These are phyloP conservation scores for Bilobella aurantiaca DNA, from an alignment of 1,140 invertebrate species.

Conservation along the genomic window DNA sequence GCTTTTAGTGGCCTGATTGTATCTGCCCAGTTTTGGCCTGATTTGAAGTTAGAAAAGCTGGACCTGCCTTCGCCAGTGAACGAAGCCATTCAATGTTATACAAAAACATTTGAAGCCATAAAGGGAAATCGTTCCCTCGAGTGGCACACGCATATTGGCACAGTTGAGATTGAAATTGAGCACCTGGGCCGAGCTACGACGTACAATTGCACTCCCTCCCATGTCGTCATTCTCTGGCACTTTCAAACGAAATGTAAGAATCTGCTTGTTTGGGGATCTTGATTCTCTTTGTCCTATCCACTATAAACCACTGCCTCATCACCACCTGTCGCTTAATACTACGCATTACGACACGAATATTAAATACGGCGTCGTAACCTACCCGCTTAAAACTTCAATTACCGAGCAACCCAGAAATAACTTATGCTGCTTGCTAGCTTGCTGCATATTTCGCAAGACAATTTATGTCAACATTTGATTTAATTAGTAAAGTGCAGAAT, in stretches of 20 bases:
- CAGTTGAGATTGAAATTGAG: slow-evolving; percentile 84
- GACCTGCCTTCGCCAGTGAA: slow-evolving; percentile 71
- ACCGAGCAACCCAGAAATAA: no score
- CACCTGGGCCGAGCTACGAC: slow-evolving; percentile 65
- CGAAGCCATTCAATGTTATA: slow-evolving; percentile 72
- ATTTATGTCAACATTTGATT: no score
- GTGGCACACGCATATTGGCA: slow-evolving; percentile 88
- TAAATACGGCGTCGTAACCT: no score
- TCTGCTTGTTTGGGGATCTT: background rate
- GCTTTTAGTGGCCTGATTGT: slow-evolving; percentile 73
- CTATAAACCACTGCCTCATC: no score
- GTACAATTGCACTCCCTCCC: slow-evolving; percentile 78
- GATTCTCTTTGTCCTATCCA: no score
- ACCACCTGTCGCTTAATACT: no score
- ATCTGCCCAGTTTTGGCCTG: slow-evolving; percentile 98
- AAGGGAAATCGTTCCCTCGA: slow-evolving; percentile 88
- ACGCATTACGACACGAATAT: no score
- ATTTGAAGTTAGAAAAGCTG: slow-evolving; percentile 86
- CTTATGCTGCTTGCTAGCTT: no score
- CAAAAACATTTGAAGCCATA: slow-evolving; percentile 79
- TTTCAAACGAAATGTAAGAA: slow-evolving; percentile 74
- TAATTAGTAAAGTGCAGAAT: no score
- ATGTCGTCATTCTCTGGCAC: slow-evolving; percentile 88
- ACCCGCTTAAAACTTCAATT: no score
- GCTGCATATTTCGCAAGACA: no score